Percentiles rank a stretch among this genome's conserved stretches.
Conservation (phyloP, 1,140 invertebrate genomes). For the Druon quercuslanigerum region DNA sequence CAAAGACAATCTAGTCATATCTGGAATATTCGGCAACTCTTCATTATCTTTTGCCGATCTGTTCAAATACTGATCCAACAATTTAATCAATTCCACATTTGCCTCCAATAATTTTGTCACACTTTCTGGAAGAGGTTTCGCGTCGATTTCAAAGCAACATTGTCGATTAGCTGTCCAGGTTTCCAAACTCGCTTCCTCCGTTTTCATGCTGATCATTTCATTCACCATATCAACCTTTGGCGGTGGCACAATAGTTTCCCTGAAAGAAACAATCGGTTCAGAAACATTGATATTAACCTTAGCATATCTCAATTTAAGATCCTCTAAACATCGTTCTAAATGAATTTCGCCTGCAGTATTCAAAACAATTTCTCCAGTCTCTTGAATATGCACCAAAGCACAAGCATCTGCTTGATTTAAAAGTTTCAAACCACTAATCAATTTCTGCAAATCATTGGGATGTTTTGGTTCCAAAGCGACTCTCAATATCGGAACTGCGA, state of each 20-base stretch:
- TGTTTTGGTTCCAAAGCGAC: slow-evolving; percentile 96
- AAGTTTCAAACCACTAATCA: slow-evolving; percentile 88
- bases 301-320: slow-evolving; percentile 88
- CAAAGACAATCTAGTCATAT: slow-evolving; percentile 49
- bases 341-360: slow-evolving; percentile 98
- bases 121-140: slow-evolving; percentile 85
- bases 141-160: slow-evolving; percentile 85
- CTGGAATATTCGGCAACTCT: slow-evolving; percentile 41
- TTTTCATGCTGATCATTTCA: slow-evolving; percentile 83
- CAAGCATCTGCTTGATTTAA: slow-evolving; percentile 96
- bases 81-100: slow-evolving; percentile 78
- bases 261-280: slow-evolving; percentile 96
- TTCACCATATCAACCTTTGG: slow-evolving; percentile 93
- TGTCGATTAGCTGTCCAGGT: slow-evolving; percentile 84
- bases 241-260: slow-evolving; percentile 92
- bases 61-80: slow-evolving; percentile 72
- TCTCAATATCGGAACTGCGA: slow-evolving; percentile 91
- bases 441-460: slow-evolving; percentile 85
- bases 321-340: slow-evolving; percentile 94
- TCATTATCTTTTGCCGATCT: slow-evolving; percentile 60
- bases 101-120: slow-evolving; percentile 84
- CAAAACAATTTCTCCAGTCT: slow-evolving; percentile 97
- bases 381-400: slow-evolving; percentile 92
- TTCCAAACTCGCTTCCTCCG: slow-evolving; percentile 76
- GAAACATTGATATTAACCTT: slow-evolving; percentile 94